Base-by-base conservation (phyloP, 2,888 invertebrate genomes). In the Leuctra nigra region DNA sequence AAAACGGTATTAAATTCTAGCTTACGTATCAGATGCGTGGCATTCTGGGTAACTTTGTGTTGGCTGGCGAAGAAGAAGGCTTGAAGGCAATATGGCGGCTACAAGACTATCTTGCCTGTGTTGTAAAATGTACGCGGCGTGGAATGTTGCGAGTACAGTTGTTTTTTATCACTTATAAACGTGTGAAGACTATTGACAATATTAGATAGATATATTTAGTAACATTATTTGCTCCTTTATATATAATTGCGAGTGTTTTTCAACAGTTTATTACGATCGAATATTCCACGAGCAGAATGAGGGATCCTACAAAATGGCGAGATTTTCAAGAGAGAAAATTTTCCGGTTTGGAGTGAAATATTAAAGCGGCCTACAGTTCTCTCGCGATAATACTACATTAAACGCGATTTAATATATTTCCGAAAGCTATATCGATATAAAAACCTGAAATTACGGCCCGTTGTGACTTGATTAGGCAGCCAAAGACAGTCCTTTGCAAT, bases 1-100 rank as follows among this genome's bases (percentile, higher is more conserved):
- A 61, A 56, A 29, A 44, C 60, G 57, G 59, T 54, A 58, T 62
- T 63, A 57, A 62, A 62, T 58, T 62, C 58, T 61, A 57, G 62
- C 61, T 22, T 48, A 61, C 62, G 61, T 62, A 61, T 59, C 58
- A 47, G 46, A 38, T 61, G 63, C 62, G 52, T 57, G 53, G 63
- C 57, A 63, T 61, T 60, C 57, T 63, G 63, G 63, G 62, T 58
- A 52, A 56, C 44, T 35, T 50, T 16, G 14, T 22, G 36, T 38
- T 22, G 55, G 55, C 20, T 29, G 52, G 59, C 25, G 60, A 62
- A 59, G 62, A 60, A 62, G 56, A 29, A 25, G 38, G 41, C 36
- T 33, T 22, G 54, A 33, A 59, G 59, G 58, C 57, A 61, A 61
- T 53, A 62, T 62, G 61, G 62, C 61, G 41, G 62, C n/a, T 20